Percentiles rank a stretch among this genome's conserved stretches.
These are phyloP conservation scores for Embidobia sp. DNA, from an alignment of 2,888 invertebrate genomes.

Conservation along the genomic window DNA sequence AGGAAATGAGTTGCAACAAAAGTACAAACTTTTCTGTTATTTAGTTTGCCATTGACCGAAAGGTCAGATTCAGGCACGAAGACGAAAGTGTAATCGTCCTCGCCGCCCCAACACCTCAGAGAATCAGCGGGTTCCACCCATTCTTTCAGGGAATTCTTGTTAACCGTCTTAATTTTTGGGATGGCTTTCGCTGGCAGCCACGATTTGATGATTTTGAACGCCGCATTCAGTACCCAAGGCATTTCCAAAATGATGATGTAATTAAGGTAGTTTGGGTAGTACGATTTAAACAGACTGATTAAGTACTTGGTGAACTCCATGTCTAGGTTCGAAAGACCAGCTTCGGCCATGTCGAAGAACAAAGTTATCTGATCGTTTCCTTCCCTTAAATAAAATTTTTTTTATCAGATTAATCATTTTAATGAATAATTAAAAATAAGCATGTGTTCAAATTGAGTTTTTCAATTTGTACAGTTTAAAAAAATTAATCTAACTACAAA, in stretches of 20 bases:
- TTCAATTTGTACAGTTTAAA: too few relatives aligned
- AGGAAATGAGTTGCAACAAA: too few relatives aligned
- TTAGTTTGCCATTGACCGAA: conserved; percentile 77
- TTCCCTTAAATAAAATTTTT: conserved; percentile 81
- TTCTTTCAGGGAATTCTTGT: conserved; percentile 88
- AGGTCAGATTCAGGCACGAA: conserved; percentile 85
- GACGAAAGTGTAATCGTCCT: conserved; percentile 87
- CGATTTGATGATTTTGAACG: conserved; percentile 94
- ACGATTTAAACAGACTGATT: conserved; percentile 92
- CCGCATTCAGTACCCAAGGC: conserved; percentile 96
- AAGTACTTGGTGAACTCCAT: conserved; percentile 95
- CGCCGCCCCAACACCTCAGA: conserved; percentile 91
- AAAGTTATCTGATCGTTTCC: conserved; percentile 89
- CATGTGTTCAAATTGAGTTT: too few relatives aligned
- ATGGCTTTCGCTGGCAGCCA: conserved; percentile 94
- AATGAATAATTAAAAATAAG: too few relatives aligned
- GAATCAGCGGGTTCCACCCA: conserved; percentile 89
- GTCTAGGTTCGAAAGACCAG: conserved; percentile 93
- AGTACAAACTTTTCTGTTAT: conserved; percentile 82
- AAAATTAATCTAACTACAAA: too few relatives aligned
- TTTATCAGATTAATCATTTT: too few relatives aligned
- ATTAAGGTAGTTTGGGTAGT: conserved; percentile 93
- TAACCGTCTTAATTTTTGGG: conserved; percentile 92
- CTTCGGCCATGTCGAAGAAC: conserved; percentile 95
- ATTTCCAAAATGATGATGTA: conserved; percentile 95